A percentile compares a stretch with the other conserved stretches of the same genome.
Evolutionary conservation across 2,888 invertebrate genomes (phyloP).

Genomic region (Thecocarcelia acutangulata): DNA sequence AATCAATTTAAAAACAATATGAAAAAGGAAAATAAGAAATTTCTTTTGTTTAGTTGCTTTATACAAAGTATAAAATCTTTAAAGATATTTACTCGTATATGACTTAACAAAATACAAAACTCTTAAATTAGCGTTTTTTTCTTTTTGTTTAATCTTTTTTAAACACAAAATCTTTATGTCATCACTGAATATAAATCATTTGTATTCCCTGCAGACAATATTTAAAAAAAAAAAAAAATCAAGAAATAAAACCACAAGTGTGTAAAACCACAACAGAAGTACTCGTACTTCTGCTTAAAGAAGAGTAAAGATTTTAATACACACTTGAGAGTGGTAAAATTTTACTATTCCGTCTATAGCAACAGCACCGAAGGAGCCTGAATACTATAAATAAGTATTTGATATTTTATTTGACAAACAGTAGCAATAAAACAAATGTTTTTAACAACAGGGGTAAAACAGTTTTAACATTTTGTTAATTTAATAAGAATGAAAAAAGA

Average conservation of each 20-base stretch:
- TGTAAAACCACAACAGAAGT: constrained; percentile 57
- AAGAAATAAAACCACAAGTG: constrained; percentile 52
- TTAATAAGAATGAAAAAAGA: constrained; percentile 15
- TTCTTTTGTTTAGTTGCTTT: too few relatives aligned
- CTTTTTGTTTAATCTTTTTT: neutral
- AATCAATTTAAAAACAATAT: too few relatives aligned
- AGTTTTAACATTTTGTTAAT: constrained; percentile 22
- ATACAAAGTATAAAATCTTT: too few relatives aligned
- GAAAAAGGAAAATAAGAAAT: too few relatives aligned
- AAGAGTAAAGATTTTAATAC: constrained; percentile 36
- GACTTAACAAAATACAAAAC: too few relatives aligned
- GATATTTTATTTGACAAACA: neutral
- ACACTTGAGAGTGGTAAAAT: constrained; percentile 31
- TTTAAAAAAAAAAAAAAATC: constrained; percentile 23
- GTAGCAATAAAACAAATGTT: constrained; percentile 35
- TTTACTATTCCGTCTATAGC: constrained; percentile 3
- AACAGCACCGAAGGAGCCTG: neutral
- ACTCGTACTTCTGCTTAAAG: neutral
- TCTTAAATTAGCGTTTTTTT: too few relatives aligned
- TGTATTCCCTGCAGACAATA: constrained; percentile 17
- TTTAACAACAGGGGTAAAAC: neutral
- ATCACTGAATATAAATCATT: constrained; percentile 31
- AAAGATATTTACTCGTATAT: too few relatives aligned
- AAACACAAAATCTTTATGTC: neutral
- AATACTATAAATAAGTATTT: constrained; percentile 14